Evolutionary conservation across 2,797 vertebrate species (phyloP), one percentile per base, ranked within the genome.

Genomic region (Acrossocheilus fasciatus): DNA sequence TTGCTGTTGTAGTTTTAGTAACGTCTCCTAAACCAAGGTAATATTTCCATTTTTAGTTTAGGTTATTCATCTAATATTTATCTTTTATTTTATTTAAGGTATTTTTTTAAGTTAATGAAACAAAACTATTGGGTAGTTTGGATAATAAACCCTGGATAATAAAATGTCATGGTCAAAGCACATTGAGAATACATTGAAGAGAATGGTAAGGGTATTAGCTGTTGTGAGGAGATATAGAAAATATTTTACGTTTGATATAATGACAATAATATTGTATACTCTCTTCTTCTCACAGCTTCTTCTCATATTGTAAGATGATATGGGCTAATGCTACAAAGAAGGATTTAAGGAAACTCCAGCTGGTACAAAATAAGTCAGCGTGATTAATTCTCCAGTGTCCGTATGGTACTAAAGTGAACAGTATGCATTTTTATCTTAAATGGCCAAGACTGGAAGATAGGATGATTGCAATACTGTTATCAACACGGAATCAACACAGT

Each of bases 121-220:
- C 4, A 0, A 47, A 47, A 47, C 12, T 15, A 47, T 15, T 15
- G 47, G 45, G 45, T 47, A 47, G 14, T 12, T 26, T 26, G 26
- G 26, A 26, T 26, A 26, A 26, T 26, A 26, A 26, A 18, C 5
- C 50, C 50, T 52, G 17, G 52, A 54, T 18, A 18, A 18, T 36
- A 68, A 36, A 68, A 8, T 9, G 66, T 69, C 17, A 20, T 85
- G 77, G 52, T 81, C 77, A 72, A 70, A 85, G 41, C 62, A 85
- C 23, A 62, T 62, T 47, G 20, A 73, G 10, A 57, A 69, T 41
- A 39, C 17, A 4, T 1, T 47, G 45, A 47, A 47, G 12, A 47
- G 34, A 11, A 23, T 39, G 50, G 50, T 18, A 54, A 54, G 50
- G 50, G 5, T 54, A 17, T 18, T 18, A 18, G 17, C 6, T 54